Evolutionary conservation across 2,797 vertebrate genomes (phyloP).

Genomic region (Aselliscus stoliczkanus): DNA sequence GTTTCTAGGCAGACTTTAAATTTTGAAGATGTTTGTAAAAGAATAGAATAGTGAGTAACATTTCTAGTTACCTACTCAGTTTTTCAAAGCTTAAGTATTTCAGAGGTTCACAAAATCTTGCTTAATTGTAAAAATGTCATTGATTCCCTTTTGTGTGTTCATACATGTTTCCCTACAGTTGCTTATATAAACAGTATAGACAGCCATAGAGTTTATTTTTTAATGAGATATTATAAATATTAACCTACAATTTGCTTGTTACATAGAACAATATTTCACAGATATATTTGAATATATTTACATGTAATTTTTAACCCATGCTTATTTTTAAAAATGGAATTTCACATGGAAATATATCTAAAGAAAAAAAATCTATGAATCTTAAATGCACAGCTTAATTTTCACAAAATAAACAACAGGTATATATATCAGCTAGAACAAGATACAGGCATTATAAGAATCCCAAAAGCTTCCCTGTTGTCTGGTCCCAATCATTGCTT

Average conservation of each 20-base stretch:
- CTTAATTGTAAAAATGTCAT: background rate
- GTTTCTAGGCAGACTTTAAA: constrained; percentile 37
- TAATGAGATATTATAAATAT: background rate
- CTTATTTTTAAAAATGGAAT: background rate
- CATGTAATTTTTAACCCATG: background rate
- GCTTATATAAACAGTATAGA: background rate
- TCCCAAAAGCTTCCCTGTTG: background rate
- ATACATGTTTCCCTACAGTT: background rate
- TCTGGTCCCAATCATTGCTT: background rate
- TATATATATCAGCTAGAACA: background rate
- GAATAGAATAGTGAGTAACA: constrained; percentile 52
- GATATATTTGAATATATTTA: background rate
- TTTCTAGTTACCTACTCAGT: background rate
- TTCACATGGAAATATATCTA: background rate
- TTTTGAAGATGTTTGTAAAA: constrained; percentile 51
- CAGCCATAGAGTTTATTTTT: background rate
- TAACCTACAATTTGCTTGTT: background rate
- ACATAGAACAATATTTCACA: background rate
- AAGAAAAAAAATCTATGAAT: constrained; percentile 7
- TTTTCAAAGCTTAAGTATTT: constrained; percentile 39
- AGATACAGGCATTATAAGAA: background rate
- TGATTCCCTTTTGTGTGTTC: constrained; percentile 1
- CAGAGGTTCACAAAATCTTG: background rate
- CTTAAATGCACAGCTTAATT: background rate
- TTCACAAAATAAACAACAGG: background rate